Conservation (phyloP, 2,888 invertebrate genomes). For the Eupeodes latifasciatus region DNA sequence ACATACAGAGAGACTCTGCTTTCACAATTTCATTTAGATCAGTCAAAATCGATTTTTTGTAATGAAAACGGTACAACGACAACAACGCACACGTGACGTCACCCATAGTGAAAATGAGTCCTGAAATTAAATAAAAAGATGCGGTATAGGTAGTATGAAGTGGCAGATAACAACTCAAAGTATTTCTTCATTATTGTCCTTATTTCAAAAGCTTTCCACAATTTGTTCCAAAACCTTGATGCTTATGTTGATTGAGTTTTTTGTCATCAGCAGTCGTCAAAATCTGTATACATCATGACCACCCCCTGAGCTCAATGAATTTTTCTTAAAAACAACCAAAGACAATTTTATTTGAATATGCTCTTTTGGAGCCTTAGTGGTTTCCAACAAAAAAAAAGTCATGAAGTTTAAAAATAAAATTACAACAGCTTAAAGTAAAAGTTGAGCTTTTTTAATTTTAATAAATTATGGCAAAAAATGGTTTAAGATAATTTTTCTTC, state of each 20-base stretch:
- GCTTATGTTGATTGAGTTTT: slow-evolving; percentile 74
- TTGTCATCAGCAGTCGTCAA: slow-evolving; percentile 49
- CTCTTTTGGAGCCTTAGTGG: background rate
- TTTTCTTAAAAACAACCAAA: slow-evolving; percentile 51
- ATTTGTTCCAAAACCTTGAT: slow-evolving; percentile 17
- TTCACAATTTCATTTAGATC: slow-evolving; percentile 67
- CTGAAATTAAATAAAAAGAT: background rate
- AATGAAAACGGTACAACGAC: background rate
- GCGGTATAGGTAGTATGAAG: slow-evolving; percentile 18
- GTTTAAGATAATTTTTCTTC: too few relatives aligned
- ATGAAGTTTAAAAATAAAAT: too few relatives aligned
- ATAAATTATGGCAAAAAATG: too few relatives aligned
- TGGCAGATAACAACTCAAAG: slow-evolving; percentile 68
- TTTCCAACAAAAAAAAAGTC: background rate
- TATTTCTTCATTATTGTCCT: slow-evolving; percentile 32
- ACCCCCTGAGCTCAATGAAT: slow-evolving; percentile 39
- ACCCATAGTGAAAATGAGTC: slow-evolving; percentile 41
- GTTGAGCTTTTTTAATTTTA: too few relatives aligned
- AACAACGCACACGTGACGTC: slow-evolving; percentile 50
- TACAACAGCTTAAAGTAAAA: too few relatives aligned
- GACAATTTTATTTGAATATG: background rate
- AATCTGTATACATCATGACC: slow-evolving; percentile 30
- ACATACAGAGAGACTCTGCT: slow-evolving; percentile 20
- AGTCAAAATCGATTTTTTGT: slow-evolving; percentile 74
- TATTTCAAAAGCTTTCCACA: slow-evolving; percentile 25